phyloP scores from a whole-genome alignment of 1,140 invertebrate species.

The Scaptomyza hsui region DNA sequence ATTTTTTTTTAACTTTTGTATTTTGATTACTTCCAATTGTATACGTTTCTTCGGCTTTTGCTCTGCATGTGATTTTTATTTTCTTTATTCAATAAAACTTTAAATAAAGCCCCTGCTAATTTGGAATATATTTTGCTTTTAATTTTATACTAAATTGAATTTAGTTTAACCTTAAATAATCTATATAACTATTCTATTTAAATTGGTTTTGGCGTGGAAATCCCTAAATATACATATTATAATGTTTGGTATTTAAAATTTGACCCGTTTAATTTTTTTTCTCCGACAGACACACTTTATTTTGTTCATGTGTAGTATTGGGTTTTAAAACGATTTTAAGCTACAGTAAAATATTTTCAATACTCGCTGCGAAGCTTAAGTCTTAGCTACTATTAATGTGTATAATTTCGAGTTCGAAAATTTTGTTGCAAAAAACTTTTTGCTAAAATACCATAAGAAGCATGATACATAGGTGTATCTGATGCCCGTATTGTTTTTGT shows the following conservation, averaged over 20 bases:
- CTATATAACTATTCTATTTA: constrained; percentile 26
- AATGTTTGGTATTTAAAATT: constrained; percentile 62
- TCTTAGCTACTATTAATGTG: constrained; percentile 72
- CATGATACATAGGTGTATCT: constrained; percentile 38
- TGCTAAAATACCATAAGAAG: constrained; percentile 56
- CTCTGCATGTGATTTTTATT: constrained; percentile 21
- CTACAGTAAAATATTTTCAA: constrained; percentile 81
- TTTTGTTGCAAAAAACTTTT: constrained; percentile 32
- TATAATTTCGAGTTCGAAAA: constrained; percentile 74
- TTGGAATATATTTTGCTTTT: constrained; percentile 26
- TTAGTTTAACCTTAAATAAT: constrained; percentile 45
- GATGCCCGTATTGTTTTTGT: constrained; percentile 18
- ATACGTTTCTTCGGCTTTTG: constrained; percentile 24
- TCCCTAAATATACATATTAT: constrained; percentile 52
- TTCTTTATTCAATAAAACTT: constrained; percentile 20
- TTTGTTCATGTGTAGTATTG: constrained; percentile 16
- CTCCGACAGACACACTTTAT: constrained; percentile 5
- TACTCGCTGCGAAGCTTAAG: constrained; percentile 73
- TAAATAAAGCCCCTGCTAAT: constrained; percentile 39
- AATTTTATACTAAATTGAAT: constrained; percentile 50
- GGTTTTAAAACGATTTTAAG: constrained; percentile 68
- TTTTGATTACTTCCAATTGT: constrained; percentile 33
- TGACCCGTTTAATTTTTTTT: constrained; percentile 15
- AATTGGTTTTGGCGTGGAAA: constrained; percentile 34
- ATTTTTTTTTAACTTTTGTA: constrained; percentile 23